Conservation (phyloP, 64 coral and sea anemone genomes). For the Montipora efflorescens region DNA sequence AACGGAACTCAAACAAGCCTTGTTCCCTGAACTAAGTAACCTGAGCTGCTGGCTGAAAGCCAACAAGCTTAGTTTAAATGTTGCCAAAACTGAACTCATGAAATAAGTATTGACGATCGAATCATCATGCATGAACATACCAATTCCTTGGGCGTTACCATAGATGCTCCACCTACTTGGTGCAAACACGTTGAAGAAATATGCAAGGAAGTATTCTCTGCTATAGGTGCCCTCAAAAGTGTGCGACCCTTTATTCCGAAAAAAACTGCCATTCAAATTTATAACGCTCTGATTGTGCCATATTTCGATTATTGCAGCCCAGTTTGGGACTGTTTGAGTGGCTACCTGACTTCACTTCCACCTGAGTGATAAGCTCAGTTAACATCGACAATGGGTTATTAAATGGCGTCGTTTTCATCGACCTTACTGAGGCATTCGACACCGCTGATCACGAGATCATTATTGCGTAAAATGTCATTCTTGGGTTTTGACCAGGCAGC, state of each 20-base stretch:
- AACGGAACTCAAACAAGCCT: not conserved
- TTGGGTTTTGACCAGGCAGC: too few relatives aligned
- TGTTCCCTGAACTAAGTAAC: constrained; percentile 16
- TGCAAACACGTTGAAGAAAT: constrained; percentile 46
- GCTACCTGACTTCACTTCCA: too few relatives aligned
- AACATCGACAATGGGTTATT: too few relatives aligned
- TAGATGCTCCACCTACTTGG: constrained; percentile 26
- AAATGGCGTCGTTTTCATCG: too few relatives aligned
- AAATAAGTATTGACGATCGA: constrained; percentile 21
- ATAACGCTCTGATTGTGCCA: constrained; percentile 38
- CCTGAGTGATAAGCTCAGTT: too few relatives aligned
- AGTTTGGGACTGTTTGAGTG: constrained; percentile 17
- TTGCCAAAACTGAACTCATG: constrained; percentile 47
- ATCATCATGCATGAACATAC: constrained; percentile 2
- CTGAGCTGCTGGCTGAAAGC: constrained; percentile 23
- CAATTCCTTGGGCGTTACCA: constrained; percentile 13
- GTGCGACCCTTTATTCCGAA: constrained; percentile 42
- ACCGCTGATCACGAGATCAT: too few relatives aligned
- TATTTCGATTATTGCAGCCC: constrained; percentile 39
- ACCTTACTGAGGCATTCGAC: too few relatives aligned
- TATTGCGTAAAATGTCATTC: too few relatives aligned
- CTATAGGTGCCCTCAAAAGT: constrained; percentile 47
- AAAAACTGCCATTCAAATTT: constrained; percentile 10
- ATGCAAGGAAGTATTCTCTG: constrained; percentile 19
- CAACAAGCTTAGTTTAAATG: constrained; percentile 54